A percentile compares a stretch with the other conserved stretches of the same genome.
Evolutionary conservation across 92 coral and sea anemone species (phyloP).

Genomic region (Isaurus tuberculatus): DNA sequence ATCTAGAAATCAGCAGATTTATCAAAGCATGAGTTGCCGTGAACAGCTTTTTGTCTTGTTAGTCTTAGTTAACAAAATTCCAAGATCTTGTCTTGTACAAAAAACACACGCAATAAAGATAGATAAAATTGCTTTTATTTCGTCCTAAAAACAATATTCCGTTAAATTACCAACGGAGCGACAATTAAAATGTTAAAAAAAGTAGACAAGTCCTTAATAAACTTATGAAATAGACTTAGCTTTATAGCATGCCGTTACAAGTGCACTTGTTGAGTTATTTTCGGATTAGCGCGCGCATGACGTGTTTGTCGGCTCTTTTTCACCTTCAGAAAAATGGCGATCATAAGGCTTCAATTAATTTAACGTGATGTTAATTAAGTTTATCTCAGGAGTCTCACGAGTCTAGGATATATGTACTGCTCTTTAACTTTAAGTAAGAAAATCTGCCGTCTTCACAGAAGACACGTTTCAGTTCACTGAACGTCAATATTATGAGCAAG

Average conservation of each 20-base stretch:
- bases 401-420: neutral
- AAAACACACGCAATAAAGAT: no score
- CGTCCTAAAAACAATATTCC: neutral
- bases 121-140: slow-evolving; percentile 15
- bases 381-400: neutral
- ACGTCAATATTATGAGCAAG: neutral
- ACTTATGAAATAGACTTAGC: neutral
- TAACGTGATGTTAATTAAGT: neutral
- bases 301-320: neutral
- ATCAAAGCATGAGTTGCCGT: no score
- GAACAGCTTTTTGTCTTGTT: no score
- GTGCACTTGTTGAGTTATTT: neutral
- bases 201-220: slow-evolving; percentile 13
- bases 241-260: slow-evolving; percentile 3
- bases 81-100: no score
- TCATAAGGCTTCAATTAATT: neutral
- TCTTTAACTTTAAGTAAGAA: neutral
- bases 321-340: neutral
- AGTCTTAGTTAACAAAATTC: no score
- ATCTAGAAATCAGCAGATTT: no score
- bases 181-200: neutral
- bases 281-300: neutral
- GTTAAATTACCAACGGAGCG: neutral
- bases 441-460: slow-evolving; percentile 14
- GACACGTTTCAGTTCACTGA: neutral